Conservation (phyloP, 1,140 invertebrate species). For the Bombus balteatus region DNA sequence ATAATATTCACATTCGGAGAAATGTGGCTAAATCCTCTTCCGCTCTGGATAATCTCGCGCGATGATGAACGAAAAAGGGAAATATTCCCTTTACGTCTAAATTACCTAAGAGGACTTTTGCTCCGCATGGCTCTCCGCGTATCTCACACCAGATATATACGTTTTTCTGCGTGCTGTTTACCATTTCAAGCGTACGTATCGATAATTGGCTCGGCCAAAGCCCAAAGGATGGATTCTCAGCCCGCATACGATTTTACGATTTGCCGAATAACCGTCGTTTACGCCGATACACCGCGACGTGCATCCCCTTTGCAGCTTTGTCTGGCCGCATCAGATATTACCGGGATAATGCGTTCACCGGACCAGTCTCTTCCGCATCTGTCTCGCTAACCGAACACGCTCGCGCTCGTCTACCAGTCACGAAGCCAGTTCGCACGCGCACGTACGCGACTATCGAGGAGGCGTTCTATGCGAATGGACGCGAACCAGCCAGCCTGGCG, state of each 20-base stretch:
- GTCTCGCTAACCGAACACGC: conserved; percentile 3
- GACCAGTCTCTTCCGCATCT: conserved; percentile 52
- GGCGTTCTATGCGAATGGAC: background rate
- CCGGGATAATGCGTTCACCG: conserved; percentile 62
- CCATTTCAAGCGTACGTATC: background rate
- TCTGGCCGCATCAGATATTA: conserved; percentile 67
- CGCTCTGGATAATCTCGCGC: too few species aligned
- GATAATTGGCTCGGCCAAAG: background rate
- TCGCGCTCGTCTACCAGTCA: background rate
- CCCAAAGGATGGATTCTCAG: conserved; percentile 34
- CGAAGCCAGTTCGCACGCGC: background rate
- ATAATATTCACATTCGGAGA: too few species aligned
- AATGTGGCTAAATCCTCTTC: too few species aligned
- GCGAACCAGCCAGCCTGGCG: background rate
- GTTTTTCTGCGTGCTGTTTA: too few species aligned
- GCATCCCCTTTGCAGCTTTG: conserved; percentile 59
- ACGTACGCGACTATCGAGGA: background rate
- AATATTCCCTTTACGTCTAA: too few species aligned
- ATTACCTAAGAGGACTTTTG: background rate
- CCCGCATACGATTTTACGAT: conserved; percentile 59
- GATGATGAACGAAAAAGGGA: too few species aligned
- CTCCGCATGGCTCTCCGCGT: background rate
- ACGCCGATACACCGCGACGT: conserved; percentile 5
- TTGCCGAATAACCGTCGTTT: conserved; percentile 14
- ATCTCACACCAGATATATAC: background rate